These are phyloP conservation scores for Micronisus gabar DNA, from an alignment of 2,113 vertebrate species.

Conservation along the genomic window DNA sequence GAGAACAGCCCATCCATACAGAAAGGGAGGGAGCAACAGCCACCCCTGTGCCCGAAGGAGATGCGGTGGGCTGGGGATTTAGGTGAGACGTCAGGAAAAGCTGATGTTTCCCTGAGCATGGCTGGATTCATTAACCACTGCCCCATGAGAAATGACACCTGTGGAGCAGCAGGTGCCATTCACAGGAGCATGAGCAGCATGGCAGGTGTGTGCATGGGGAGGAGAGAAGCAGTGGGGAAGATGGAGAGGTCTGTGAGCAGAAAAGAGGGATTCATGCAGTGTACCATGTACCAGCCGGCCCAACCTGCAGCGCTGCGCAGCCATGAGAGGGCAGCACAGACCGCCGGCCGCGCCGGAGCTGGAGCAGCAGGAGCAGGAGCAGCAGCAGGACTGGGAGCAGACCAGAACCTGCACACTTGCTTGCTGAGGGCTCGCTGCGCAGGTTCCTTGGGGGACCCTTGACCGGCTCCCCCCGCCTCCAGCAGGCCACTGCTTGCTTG, in stretches of 20 bases:
- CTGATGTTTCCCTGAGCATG: background rate
- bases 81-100: background rate
- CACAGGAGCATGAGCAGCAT: background rate
- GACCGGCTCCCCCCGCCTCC: fast-evolving
- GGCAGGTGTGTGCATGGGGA: fast-evolving
- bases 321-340: conserved; percentile 55
- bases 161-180: fast-evolving
- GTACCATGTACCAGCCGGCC: background rate
- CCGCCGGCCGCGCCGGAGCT: background rate
- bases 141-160: fast-evolving
- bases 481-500: background rate
- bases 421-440: background rate
- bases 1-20: background rate
- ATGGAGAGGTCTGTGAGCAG: background rate
- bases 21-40: background rate
- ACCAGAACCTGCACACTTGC: background rate
- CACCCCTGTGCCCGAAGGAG: background rate
- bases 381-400: background rate
- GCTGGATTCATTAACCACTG: background rate
- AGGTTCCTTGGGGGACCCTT: background rate
- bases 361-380: too few species aligned
- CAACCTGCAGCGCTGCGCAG: background rate
- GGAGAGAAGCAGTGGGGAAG: background rate
- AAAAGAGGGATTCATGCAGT: background rate
- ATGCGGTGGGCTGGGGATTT: background rate